phyloP scores from a whole-genome alignment of 2,113 vertebrate species.

The Egretta garzetta region DNA sequence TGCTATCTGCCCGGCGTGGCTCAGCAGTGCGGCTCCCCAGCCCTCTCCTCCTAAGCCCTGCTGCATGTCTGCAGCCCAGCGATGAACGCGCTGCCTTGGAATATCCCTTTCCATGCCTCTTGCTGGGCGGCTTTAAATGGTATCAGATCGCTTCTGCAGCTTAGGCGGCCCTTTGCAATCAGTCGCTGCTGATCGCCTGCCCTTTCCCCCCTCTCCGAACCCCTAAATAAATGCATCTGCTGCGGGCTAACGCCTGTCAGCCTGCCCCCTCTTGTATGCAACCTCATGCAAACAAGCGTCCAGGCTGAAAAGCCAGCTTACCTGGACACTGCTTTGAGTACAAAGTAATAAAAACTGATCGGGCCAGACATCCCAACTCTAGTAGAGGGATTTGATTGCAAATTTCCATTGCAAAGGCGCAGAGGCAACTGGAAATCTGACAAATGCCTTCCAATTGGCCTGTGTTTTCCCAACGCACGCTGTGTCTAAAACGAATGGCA shows the following conservation, averaged over 20 bases:
- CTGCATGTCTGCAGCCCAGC: constrained; percentile 65
- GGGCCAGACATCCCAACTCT: constrained; percentile 23
- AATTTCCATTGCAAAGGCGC: constrained; percentile 75
- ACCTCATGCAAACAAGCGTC: constrained; percentile 42
- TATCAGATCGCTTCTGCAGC: not conserved
- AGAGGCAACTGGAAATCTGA: constrained; percentile 63
- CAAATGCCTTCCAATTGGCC: constrained; percentile 68
- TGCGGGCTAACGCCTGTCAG: not conserved
- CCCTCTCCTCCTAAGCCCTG: not conserved
- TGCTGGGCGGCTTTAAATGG: not conserved
- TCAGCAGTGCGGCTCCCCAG: constrained; percentile 40
- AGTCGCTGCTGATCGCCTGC: not conserved
- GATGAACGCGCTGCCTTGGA: constrained; percentile 42
- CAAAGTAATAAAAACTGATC: not conserved
- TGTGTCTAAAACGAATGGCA: constrained; percentile 72
- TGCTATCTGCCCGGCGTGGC: not conserved
- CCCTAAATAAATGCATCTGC: not conserved
- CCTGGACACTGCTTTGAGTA: not conserved
- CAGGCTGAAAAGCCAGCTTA: constrained; percentile 38
- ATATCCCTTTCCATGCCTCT: constrained; percentile 34
- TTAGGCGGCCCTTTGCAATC: not conserved
- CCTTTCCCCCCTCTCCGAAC: constrained; percentile 34
- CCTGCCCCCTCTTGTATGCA: not conserved
- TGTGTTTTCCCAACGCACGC: constrained; percentile 61
- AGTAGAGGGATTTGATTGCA: constrained; percentile 61